A percentile compares a stretch with the other conserved stretches of the same genome.
Evolutionary conservation across 2,888 invertebrate species (phyloP).

Genomic region (Linnaemya tessellans): DNA sequence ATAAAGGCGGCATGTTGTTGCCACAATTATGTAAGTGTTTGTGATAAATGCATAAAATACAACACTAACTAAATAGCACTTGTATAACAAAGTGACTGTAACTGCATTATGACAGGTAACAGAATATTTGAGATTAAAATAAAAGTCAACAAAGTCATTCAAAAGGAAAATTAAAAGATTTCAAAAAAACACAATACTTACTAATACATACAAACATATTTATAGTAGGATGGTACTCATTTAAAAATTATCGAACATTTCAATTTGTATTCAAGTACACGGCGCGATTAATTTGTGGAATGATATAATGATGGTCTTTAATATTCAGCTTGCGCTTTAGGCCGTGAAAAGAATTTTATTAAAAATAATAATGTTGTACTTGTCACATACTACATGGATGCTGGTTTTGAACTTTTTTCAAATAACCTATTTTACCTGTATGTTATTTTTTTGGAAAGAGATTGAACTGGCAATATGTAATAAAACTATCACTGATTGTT

Average conservation of each 20-base stretch:
- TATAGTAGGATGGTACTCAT: not conserved
- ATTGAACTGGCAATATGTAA: not conserved
- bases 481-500: constrained; percentile 26
- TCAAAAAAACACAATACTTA: not conserved
- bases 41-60: not conserved
- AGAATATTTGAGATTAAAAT: constrained; percentile 12
- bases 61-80: not conserved
- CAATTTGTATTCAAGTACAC: no score
- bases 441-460: no score
- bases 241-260: not conserved
- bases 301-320: no score
- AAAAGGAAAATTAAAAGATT: constrained; percentile 18
- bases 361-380: no score
- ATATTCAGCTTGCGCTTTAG: no score
- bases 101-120: constrained; percentile 1
- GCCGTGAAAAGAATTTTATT: no score
- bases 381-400: no score
- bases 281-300: no score
- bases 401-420: no score
- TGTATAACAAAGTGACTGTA: constrained; percentile 5
- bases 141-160: constrained; percentile 56
- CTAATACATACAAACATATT: not conserved
- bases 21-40: not conserved
- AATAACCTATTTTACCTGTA: no score
- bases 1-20: not conserved